Conservation (phyloP, 92 coral and sea anemone genomes). For the Muricea muricata region DNA sequence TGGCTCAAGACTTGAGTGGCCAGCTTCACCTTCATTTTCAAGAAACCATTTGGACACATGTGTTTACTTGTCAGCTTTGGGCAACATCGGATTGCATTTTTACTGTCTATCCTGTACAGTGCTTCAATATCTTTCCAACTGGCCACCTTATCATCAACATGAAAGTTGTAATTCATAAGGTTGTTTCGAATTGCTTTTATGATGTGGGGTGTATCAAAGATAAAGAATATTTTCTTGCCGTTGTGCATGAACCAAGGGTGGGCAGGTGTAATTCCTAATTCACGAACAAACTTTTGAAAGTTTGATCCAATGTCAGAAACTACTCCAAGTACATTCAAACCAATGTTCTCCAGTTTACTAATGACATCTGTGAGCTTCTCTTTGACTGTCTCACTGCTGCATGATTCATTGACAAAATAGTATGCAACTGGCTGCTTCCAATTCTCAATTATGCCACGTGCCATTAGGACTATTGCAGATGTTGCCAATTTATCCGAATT, state of each 20-base stretch:
- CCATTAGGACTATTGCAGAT: slow-evolving; percentile 29
- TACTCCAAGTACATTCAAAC: slow-evolving; percentile 13
- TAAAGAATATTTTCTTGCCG: slow-evolving; percentile 1
- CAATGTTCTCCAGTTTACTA: slow-evolving; percentile 3
- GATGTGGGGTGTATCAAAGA: slow-evolving; percentile 33
- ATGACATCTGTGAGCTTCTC: slow-evolving; percentile 2
- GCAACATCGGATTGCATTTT: slow-evolving; percentile 9
- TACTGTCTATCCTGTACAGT: slow-evolving; percentile 2
- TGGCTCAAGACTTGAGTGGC: slow-evolving; percentile 24
- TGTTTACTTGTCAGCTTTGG: slow-evolving; percentile 28
- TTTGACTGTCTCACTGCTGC: not conserved
- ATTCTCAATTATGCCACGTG: slow-evolving; percentile 33
- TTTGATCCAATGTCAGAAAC: slow-evolving; percentile 30
- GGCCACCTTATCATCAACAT: slow-evolving; percentile 9
- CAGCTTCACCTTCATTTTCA: slow-evolving; percentile 20
- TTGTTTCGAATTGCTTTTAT: slow-evolving; percentile 20
- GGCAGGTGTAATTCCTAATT: slow-evolving; percentile 14
- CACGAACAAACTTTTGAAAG: slow-evolving; percentile 16
- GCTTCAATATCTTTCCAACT: not conserved
- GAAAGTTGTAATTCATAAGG: slow-evolving; percentile 20
- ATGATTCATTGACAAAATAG: slow-evolving; percentile 5
- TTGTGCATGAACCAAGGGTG: slow-evolving; percentile 22
- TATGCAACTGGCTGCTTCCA: slow-evolving; percentile 40
- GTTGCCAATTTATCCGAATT: slow-evolving; percentile 6
- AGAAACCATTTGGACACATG: slow-evolving; percentile 18